Conservation (phyloP, 1,140 invertebrate species). For the Brachionus sp. region DNA sequence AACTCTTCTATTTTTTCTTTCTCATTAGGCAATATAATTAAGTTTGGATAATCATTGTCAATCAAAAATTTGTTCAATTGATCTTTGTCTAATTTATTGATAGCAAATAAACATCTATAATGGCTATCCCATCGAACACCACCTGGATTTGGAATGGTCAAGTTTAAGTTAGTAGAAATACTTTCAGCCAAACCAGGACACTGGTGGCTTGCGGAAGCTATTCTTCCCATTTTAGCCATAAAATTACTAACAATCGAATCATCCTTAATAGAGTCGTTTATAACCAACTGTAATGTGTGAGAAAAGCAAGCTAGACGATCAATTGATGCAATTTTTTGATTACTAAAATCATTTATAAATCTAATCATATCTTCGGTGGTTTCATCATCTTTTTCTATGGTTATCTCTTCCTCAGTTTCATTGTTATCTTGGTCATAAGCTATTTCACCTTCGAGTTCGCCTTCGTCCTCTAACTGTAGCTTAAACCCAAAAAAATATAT, state of each 20-base stretch:
- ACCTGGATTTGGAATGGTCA: neutral
- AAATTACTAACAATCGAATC: neutral
- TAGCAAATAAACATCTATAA: neutral
- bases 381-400: neutral
- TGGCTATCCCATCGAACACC: slow-evolving; percentile 8
- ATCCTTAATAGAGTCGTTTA: neutral
- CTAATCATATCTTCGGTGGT: slow-evolving; percentile 10
- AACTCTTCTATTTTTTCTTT: slow-evolving; percentile 7
- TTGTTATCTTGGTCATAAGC: neutral
- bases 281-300: neutral
- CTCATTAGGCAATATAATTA: neutral
- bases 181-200: neutral
- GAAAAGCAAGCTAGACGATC: neutral
- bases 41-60: slow-evolving; percentile 1
- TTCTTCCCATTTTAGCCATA: neutral
- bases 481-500: slow-evolving; percentile 11
- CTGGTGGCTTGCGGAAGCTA: neutral
- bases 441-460: neutral
- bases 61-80: slow-evolving; percentile 17
- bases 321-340: neutral
- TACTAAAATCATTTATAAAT: slow-evolving; percentile 14
- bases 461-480: neutral
- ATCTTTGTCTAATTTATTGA: slow-evolving; percentile 13
- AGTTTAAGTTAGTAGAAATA: neutral
- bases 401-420: neutral